Conservation (phyloP, 2,113 vertebrate species). For the Apteryx owenii region DNA sequence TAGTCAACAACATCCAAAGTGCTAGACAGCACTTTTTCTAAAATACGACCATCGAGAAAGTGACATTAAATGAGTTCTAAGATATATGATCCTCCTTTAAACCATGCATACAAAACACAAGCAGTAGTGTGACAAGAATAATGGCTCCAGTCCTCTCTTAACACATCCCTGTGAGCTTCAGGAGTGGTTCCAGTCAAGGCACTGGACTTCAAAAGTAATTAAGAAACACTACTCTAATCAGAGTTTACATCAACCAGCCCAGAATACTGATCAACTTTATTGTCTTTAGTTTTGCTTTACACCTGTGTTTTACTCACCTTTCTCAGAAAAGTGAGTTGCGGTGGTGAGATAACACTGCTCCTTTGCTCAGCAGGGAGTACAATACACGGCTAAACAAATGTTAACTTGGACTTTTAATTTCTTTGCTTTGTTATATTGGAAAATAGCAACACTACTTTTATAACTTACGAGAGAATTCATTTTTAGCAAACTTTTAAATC, state of each 20-base stretch:
- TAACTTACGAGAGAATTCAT: not conserved
- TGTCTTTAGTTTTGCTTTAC: not conserved
- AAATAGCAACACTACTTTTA: not conserved
- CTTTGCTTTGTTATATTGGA: not conserved
- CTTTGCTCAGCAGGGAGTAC: not conserved
- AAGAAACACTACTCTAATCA: not conserved
- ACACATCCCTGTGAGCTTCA: not conserved
- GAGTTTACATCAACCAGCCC: not conserved
- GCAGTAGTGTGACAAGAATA: not conserved
- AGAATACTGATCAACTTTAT: not conserved
- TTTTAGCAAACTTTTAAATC: constrained; percentile 8
- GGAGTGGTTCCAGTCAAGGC: not conserved
- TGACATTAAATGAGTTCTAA: constrained; percentile 36
- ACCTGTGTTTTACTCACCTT: not conserved
- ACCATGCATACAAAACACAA: not conserved
- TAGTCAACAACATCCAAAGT: constrained; percentile 36
- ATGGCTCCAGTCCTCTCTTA: not conserved
- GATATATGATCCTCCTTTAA: constrained; percentile 32
- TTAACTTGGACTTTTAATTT: not conserved
- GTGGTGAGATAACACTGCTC: not conserved
- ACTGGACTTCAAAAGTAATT: not conserved
- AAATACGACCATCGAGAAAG: constrained; percentile 35
- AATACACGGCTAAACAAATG: not conserved
- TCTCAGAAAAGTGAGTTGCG: not conserved
- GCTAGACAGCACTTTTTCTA: constrained; percentile 37